phyloP scores from a whole-genome alignment of 2,113 vertebrate genomes.

The Taxidea taxus region DNA sequence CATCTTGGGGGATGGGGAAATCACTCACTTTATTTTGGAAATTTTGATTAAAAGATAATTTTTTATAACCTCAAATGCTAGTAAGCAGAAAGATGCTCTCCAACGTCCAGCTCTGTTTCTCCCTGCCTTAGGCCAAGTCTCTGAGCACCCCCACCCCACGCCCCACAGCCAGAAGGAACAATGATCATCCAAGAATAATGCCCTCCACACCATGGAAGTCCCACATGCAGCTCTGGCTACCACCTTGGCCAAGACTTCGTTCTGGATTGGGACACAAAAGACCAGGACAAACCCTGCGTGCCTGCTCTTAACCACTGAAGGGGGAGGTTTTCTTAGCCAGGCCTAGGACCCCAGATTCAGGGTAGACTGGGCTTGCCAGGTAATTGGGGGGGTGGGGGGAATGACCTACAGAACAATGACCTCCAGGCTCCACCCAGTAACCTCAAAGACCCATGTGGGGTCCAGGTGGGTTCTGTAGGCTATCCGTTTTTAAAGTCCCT shows the following conservation, averaged over 20 bases:
- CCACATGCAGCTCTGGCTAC: background rate
- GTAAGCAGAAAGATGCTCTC: conserved; percentile 49
- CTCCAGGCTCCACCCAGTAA: background rate
- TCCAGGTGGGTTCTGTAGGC: background rate
- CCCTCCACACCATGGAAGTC: background rate
- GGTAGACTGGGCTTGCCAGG: background rate
- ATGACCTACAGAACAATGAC: background rate
- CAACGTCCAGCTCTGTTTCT: background rate
- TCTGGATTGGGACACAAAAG: background rate
- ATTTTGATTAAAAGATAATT: conserved; percentile 71
- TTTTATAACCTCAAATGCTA: conserved; percentile 64
- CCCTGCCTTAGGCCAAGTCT: conserved; percentile 49
- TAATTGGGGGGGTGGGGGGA: too few relatives aligned
- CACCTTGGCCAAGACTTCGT: background rate
- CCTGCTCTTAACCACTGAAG: background rate
- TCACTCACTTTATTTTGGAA: conserved; percentile 75
- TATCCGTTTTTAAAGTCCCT: background rate
- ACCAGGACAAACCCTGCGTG: background rate
- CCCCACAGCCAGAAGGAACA: background rate
- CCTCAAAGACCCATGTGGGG: background rate
- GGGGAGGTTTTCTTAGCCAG: background rate
- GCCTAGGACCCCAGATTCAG: background rate
- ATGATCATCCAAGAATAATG: background rate
- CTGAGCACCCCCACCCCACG: background rate
- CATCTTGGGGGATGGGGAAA: conserved; percentile 54